Base-by-base conservation (phyloP, 2,797 vertebrate species). In the Phoebastria nigripes region DNA sequence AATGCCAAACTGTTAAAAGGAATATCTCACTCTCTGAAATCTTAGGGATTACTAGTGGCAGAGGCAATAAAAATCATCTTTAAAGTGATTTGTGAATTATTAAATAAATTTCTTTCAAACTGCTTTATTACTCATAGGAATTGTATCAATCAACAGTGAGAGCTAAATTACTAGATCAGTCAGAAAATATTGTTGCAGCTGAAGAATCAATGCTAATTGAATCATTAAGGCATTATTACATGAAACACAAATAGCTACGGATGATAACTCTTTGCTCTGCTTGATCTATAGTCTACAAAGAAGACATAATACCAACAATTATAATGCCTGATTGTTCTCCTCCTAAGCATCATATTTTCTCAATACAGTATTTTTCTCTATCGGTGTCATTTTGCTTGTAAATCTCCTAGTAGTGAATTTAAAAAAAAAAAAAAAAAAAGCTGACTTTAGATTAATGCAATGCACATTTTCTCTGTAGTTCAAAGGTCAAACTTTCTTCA, bases 191-290 rank as follows among this genome's bases (percentile, higher is more conserved):
- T 97, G 92, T 96, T 97, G 96, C 94, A 56, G 86, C 87, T 94
- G 90, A 97, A 96, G 96, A 97, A 97, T 98, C 97, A 72, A 97
- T 97, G 97, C 95, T 98, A 98, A 98, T 97, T 97, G 97, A 97
- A 97, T 98, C 96, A 97, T 98, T 98, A 97, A 94, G 89, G 90
- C 96, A 93, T 97, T 97, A 96, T 96, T 97, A 95, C 84, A 92
- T 59, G 91, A 90, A 96, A 90, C 73, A 87, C 91, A 97, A 96
- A 96, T 94, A 96, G 88, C 94, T 96, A 62, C 39, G 69, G 84
- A 93, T 90, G 93, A 79, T 92, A 82, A 80, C 54, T 94, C 90
- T 94, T 69, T 70, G 24, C 93, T 96, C 74, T 46, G 46, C 69
- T 87, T 94, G 91, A 80, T 95, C 83, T 87, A 46, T 54, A 62